Conservation (phyloP, 1,140 invertebrate genomes). For the Trissolcus basalis region DNA sequence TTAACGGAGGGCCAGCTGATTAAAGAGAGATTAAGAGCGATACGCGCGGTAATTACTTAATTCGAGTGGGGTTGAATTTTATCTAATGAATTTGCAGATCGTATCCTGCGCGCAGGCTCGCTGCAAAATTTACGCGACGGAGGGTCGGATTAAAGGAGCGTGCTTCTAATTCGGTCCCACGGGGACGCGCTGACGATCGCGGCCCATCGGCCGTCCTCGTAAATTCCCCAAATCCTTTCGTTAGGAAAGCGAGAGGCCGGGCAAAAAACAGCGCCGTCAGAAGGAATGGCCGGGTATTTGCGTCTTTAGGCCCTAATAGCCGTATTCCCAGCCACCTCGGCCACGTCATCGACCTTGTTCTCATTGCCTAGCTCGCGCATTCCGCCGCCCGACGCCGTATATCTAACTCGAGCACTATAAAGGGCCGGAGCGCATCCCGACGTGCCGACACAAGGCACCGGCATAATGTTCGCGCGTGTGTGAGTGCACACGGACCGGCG, state of each 20-base stretch:
- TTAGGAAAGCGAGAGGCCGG: neutral
- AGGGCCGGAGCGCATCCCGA: neutral
- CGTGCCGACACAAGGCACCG: too few species aligned
- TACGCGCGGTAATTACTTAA: conserved; percentile 34
- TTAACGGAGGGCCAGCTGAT: conserved; percentile 25
- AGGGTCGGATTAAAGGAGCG: conserved; percentile 6
- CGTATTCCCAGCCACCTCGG: conserved; percentile 32
- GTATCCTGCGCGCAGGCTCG: conserved; percentile 12
- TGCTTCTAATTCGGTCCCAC: conserved; percentile 11
- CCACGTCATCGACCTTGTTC: conserved; percentile 33
- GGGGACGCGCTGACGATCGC: conserved; percentile 10
- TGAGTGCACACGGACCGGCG: neutral
- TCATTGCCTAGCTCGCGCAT: conserved; percentile 37
- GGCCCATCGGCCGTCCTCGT: conserved; percentile 9
- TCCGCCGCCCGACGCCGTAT: conserved; percentile 22
- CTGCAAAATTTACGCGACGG: neutral
- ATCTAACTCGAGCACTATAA: conserved; percentile 32
- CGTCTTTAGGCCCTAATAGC: conserved; percentile 44
- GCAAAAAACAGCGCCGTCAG: conserved; percentile 12
- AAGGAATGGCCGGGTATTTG: conserved; percentile 15
- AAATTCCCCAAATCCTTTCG: conserved; percentile 26
- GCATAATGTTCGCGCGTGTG: neutral
- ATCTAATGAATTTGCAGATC: conserved; percentile 31
- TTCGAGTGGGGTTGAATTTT: conserved; percentile 27
- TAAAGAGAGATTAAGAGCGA: conserved; percentile 38